A percentile compares a stretch with the other conserved stretches of the same genome.
phyloP scores from a whole-genome alignment of 2,888 invertebrate genomes.

The Latrodectus hesperus region DNA sequence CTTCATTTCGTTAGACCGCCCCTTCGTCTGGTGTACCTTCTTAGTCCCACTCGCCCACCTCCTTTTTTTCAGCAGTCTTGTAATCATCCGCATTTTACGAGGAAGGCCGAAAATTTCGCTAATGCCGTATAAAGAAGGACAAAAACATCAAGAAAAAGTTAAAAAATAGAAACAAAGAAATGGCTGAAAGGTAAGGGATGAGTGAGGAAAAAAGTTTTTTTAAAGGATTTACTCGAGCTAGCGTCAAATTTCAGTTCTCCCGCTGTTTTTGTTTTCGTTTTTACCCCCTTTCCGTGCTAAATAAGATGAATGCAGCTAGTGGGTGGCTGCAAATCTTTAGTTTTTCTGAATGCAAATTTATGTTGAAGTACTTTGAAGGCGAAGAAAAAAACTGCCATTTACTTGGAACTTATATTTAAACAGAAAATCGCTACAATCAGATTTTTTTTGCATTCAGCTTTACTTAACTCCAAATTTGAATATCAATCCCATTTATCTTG shows the following conservation, averaged over 20 bases:
- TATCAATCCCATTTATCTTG: too few relatives aligned
- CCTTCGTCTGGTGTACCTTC: neutral
- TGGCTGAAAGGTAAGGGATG: too few relatives aligned
- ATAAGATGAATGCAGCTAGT: conserved; percentile 1
- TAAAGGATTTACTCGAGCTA: conserved; percentile 37
- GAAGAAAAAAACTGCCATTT: conserved; percentile 28
- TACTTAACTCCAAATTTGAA: too few relatives aligned
- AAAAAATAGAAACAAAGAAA: conserved; percentile 12
- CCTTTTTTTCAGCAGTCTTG: conserved; percentile 33
- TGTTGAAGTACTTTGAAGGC: conserved; percentile 17
- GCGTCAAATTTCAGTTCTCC: conserved; percentile 43
- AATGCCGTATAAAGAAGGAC: conserved; percentile 47
- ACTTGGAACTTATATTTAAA: conserved; percentile 40
- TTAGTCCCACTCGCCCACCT: conserved; percentile 14
- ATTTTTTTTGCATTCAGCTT: neutral
- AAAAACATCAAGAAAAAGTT: conserved; percentile 11
- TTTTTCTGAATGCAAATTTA: conserved; percentile 4
- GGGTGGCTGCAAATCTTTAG: conserved; percentile 2
- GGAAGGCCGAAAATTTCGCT: conserved; percentile 44
- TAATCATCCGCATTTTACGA: conserved; percentile 59
- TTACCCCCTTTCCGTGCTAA: neutral
- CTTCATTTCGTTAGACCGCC: conserved; percentile 13
- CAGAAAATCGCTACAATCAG: conserved; percentile 40
- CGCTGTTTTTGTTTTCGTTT: conserved; percentile 4
- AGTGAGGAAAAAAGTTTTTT: neutral